phyloP scores from a whole-genome alignment of 2,888 invertebrate genomes.

The Ophion costatus region DNA sequence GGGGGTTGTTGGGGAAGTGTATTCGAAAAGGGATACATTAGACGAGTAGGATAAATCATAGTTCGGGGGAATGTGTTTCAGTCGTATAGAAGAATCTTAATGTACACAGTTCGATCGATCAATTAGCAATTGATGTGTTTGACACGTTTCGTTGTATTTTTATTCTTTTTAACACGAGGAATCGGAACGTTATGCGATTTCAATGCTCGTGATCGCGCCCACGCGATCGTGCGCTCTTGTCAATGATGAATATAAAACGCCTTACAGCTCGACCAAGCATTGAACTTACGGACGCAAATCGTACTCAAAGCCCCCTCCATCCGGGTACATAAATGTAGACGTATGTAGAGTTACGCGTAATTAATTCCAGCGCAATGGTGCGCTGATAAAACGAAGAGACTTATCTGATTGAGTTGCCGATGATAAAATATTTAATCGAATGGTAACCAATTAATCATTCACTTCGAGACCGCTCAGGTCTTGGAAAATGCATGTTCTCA shows the following conservation, averaged over 20 bases:
- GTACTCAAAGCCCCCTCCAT: background rate
- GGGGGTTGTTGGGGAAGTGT: background rate
- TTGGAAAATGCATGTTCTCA: too few relatives aligned
- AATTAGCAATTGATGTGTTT: background rate
- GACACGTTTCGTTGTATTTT: background rate
- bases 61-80: background rate
- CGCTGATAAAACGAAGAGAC: background rate
- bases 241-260: slow-evolving; percentile 70
- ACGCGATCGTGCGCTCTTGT: slow-evolving; percentile 55
- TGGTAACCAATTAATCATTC: background rate
- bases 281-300: slow-evolving; percentile 75
- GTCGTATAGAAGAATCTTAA: background rate
- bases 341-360: background rate
- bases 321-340: background rate
- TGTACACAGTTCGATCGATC: background rate
- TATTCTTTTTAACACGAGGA: background rate
- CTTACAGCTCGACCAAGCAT: slow-evolving; percentile 74
- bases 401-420: background rate
- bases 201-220: slow-evolving; percentile 73
- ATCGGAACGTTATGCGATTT: slow-evolving; percentile 72
- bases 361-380: background rate
- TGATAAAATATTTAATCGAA: background rate
- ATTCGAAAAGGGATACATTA: background rate
- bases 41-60: background rate
- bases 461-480: too few relatives aligned